These are phyloP conservation scores for Anoplopoma fimbria DNA, from an alignment of 2,113 vertebrate genomes.

Conservation along the genomic window DNA sequence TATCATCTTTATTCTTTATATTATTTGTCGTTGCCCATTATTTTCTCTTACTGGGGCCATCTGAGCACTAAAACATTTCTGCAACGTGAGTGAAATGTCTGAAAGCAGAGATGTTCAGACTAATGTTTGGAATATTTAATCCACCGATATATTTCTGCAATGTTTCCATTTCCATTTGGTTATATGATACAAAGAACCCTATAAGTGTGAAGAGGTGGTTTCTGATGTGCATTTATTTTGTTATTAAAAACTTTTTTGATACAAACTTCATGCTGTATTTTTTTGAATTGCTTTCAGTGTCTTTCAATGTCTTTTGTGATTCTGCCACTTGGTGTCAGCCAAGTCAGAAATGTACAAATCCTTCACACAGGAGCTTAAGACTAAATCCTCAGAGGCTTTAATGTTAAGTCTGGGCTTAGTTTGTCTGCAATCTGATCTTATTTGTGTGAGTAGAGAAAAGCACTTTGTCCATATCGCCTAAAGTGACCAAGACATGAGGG, in stretches of 20 bases:
- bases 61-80: not conserved
- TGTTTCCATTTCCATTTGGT: not conserved
- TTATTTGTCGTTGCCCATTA: not conserved
- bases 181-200: not conserved
- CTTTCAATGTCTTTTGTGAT: not conserved
- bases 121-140: not conserved
- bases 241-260: slow-evolving; percentile 5
- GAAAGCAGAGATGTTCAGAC: too few species aligned
- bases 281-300: not conserved
- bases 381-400: not conserved
- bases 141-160: not conserved
- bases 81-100: not conserved
- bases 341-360: not conserved
- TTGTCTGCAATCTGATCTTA: too few species aligned
- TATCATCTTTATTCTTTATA: not conserved
- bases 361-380: not conserved
- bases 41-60: too few species aligned
- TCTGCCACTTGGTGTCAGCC: not conserved
- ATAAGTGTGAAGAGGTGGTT: not conserved
- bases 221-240: slow-evolving; percentile 1
- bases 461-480: too few species aligned
- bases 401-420: not conserved
- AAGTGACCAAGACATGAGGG: too few species aligned
- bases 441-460: too few species aligned
- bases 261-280: not conserved